Evolutionary conservation across 2,888 invertebrate species (phyloP).

Genomic region (Trachelus stipa): DNA sequence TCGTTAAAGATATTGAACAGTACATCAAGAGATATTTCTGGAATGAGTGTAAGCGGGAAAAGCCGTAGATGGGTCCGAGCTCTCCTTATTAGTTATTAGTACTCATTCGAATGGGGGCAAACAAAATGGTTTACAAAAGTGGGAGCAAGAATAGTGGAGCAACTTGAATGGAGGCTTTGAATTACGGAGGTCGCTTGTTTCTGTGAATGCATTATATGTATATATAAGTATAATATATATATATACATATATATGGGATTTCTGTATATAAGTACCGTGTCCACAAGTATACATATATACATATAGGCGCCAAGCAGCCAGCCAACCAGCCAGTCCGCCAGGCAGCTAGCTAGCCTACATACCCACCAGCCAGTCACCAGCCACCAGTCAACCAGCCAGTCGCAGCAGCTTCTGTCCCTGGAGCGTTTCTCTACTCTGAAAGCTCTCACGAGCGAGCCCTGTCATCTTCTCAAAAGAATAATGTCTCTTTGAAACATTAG

Average conservation of each 20-base stretch:
- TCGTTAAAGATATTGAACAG: background rate
- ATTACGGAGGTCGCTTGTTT: conserved; percentile 56
- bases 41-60: background rate
- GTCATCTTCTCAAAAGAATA: conserved; percentile 56
- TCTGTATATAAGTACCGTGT: conserved; percentile 5
- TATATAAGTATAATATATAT: conserved; percentile 22
- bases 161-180: conserved; percentile 59
- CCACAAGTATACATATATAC: conserved; percentile 6
- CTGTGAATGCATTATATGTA: conserved; percentile 24
- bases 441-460: conserved; percentile 38
- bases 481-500: conserved; percentile 60
- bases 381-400: conserved; percentile 31
- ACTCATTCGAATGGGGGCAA: conserved; percentile 38
- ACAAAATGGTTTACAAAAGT: conserved; percentile 56
- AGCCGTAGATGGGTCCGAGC: background rate
- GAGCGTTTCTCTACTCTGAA: conserved; percentile 29
- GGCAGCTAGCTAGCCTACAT: conserved; percentile 11
- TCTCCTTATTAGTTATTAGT: conserved; percentile 55
- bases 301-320: conserved; percentile 26
- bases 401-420: conserved; percentile 27
- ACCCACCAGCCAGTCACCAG: conserved; percentile 25
- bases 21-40: background rate
- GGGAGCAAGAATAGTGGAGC: conserved; percentile 56
- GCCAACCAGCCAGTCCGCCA: conserved; percentile 18
- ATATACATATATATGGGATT: background rate